A percentile compares a stretch with the other conserved stretches of the same genome.
phyloP scores from a whole-genome alignment of 92 coral and sea anemone species.

The Epizoanthus ramosus region DNA sequence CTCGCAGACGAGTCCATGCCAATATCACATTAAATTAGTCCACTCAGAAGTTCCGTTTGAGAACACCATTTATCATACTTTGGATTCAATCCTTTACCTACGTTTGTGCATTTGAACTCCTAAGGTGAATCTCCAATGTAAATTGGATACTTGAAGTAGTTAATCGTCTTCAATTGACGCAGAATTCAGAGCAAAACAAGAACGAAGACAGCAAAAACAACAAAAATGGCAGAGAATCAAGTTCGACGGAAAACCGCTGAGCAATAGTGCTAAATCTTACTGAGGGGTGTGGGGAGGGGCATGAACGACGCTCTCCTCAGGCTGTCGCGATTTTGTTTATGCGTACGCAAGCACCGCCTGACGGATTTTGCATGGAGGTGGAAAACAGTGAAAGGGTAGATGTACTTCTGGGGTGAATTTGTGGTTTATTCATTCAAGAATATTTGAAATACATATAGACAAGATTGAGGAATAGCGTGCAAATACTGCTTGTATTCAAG shows the following conservation, averaged over 20 bases:
- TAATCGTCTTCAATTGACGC: neutral
- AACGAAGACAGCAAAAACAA: conserved; percentile 9
- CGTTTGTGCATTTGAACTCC: neutral
- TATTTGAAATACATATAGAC: no score
- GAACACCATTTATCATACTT: neutral
- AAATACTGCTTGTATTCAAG: neutral
- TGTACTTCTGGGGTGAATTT: no score
- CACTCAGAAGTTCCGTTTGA: neutral
- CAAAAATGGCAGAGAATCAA: neutral
- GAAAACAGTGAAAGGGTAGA: no score
- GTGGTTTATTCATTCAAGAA: no score
- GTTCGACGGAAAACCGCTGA: conserved; percentile 3
- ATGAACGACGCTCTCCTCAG: neutral
- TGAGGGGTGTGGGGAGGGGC: neutral
- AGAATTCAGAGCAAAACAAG: neutral
- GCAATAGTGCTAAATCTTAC: neutral
- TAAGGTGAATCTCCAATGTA: neutral
- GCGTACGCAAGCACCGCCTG: neutral
- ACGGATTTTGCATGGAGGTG: neutral
- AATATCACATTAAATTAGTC: neutral
- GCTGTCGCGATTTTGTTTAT: neutral
- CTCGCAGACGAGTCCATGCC: conserved; percentile 13
- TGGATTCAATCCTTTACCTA: neutral
- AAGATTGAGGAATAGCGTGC: neutral
- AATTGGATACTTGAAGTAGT: neutral